Percentiles rank a stretch among this genome's conserved stretches.
These are phyloP conservation scores for Artemia sp. DNA, from an alignment of 2,888 invertebrate species.

Conservation along the genomic window DNA sequence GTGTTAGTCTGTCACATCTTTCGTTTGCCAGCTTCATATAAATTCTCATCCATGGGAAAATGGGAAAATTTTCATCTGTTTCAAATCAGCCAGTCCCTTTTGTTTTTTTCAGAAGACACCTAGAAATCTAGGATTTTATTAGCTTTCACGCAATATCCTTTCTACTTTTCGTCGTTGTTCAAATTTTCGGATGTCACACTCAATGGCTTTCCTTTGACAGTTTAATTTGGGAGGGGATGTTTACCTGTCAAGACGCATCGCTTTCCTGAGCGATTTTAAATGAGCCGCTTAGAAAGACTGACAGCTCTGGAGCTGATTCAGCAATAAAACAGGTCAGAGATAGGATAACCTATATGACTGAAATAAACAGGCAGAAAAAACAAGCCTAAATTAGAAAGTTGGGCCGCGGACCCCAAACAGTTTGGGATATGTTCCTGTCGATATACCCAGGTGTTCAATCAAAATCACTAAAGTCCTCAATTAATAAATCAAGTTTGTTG, in stretches of 20 bases:
- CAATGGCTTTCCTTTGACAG: conserved; percentile 15
- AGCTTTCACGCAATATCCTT: not conserved
- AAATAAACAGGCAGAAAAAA: no score
- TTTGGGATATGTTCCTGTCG: no score
- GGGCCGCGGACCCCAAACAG: no score
- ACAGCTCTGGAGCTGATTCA: not conserved
- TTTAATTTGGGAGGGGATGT: conserved; percentile 9
- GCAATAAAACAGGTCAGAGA: no score
- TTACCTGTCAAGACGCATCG: conserved; percentile 13
- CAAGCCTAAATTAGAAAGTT: no score
- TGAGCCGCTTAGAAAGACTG: conserved; percentile 14
- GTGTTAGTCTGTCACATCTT: not conserved
- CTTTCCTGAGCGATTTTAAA: conserved; percentile 14
- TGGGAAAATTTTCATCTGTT: conserved; percentile 5
- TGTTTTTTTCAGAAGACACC: conserved; percentile 1
- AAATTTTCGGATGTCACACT: conserved; percentile 13
- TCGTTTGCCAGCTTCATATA: conserved; percentile 7
- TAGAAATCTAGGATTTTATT: conserved; percentile 10
- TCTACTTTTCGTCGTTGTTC: conserved; percentile 8
- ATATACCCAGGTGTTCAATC: no score
- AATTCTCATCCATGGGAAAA: conserved; percentile 7
- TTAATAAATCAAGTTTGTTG: no score
- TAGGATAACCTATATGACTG: no score
- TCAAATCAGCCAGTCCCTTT: not conserved
- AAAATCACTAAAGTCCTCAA: no score